A percentile compares a stretch with the other conserved stretches of the same genome.
These are phyloP conservation scores for Ommatoiulus sabulosus DNA, from an alignment of 2,888 invertebrate species.

Conservation along the genomic window DNA sequence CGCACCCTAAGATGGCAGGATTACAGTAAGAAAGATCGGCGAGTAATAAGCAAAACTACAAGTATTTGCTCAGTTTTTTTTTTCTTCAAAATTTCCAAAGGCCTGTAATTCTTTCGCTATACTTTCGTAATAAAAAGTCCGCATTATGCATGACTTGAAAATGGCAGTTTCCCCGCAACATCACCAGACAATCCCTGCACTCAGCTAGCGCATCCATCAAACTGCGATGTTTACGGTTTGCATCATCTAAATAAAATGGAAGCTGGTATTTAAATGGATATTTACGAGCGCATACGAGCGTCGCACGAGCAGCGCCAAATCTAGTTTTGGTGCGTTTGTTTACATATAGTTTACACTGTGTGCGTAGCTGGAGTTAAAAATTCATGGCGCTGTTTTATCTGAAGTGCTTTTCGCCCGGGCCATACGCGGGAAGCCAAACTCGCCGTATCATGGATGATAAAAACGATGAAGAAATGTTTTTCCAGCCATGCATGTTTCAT, in stretches of 20 bases:
- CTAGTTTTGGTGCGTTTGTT: not conserved
- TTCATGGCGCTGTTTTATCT: slow-evolving; percentile 16
- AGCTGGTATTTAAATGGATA: not conserved
- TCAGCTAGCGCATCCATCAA: not conserved
- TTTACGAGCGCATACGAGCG: not conserved
- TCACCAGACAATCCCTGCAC: not conserved
- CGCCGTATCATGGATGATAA: not conserved
- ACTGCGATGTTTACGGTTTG: not conserved
- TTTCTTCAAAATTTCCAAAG: no score
- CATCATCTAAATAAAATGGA: not conserved
- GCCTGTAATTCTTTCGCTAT: no score
- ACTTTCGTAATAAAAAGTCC: not conserved
- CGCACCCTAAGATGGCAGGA: no score
- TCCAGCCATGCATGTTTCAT: slow-evolving; percentile 24
- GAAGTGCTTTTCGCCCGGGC: not conserved
- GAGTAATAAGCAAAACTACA: no score
- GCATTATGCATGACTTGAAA: not conserved
- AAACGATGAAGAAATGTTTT: not conserved
- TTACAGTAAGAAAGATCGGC: no score
- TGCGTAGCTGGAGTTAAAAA: not conserved
- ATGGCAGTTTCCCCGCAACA: not conserved
- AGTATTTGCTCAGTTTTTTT: no score
- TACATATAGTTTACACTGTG: slow-evolving; percentile 4
- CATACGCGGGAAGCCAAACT: not conserved
- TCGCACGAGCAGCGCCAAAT: not conserved